Evolutionary conservation across 2,113 vertebrate species (phyloP), one percentile per base, ranked within the genome.

Genomic region (Ammodytes dubius): DNA sequence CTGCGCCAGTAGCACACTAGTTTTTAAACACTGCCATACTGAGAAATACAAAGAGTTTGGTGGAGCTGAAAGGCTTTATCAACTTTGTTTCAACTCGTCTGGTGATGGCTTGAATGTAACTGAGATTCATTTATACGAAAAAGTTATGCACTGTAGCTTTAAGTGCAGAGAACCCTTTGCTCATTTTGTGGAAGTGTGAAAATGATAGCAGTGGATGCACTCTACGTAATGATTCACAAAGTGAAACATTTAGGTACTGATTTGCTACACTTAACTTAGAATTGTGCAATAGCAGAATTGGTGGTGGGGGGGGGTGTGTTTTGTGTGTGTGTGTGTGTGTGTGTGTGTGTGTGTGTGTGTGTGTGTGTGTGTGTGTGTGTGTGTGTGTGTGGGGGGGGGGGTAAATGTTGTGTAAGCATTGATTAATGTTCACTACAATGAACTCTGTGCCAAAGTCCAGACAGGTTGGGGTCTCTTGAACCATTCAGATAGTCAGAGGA

Each of bases 371-470:
- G 27, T 27, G 27, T 27, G 27, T 27, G 27, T 27, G 27, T 27
- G 19, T 72, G 45, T 1, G 27, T 1, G 27, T 1, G 27, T 1
- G 27, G 27, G 27, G 27, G 27, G 27, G 81, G 42, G 60, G 40
- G 50, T 64, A 69, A 70, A 45, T 71, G 79, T 87, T 88, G 82
- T 71, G 83, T 84, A 88, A 91, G 58, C 69, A 68, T 58, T 66
- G 64, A 61, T 7, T 40, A 40, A 17, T 68, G 39, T 64, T 81
- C 84, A 92, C 70, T 43, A 46, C 46, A 50, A 57, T 85, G 77
- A 85, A 81, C 86, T 85, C 58, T 80, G 87, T 77, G 74, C 74
- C 54, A 17, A 57, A 89, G 79, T 89, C 56, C 82, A 87, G 56
- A 57, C 60, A 70, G 68, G 42, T 63, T 42, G 54, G 57, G 54